These are phyloP conservation scores for Aphyosemion australe DNA, from an alignment of 2,113 vertebrate species.

Conservation along the genomic window DNA sequence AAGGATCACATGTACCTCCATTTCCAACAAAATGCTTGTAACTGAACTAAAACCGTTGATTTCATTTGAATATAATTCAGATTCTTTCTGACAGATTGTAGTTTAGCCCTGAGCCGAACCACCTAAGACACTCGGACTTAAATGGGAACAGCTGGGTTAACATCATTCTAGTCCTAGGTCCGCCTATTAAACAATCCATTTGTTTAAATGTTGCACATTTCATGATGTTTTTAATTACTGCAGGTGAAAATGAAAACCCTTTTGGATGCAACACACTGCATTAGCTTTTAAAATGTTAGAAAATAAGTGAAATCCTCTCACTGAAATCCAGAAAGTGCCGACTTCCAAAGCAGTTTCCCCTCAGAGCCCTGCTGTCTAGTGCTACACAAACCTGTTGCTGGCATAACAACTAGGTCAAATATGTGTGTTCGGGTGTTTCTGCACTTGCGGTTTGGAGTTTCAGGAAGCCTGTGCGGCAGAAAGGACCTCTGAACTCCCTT, in stretches of 20 bases:
- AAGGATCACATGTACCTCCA: background rate
- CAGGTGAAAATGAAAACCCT: background rate
- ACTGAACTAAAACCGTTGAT: background rate
- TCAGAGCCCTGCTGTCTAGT: constrained; percentile 16
- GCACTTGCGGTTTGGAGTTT: constrained; percentile 33
- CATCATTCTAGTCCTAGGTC: background rate
- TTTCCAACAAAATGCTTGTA: background rate
- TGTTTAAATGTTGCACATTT: background rate
- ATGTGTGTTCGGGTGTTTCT: constrained; percentile 11
- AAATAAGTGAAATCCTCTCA: constrained; percentile 19
- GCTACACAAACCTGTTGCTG: constrained; percentile 37
- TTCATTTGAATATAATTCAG: background rate
- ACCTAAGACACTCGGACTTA: background rate
- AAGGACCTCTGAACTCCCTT: constrained; percentile 32
- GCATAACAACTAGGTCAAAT: constrained; percentile 63
- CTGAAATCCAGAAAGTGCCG: constrained; percentile 14
- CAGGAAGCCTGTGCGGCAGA: constrained; percentile 15
- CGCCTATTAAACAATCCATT: background rate
- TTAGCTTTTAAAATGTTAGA: background rate
- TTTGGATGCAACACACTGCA: constrained; percentile 4
- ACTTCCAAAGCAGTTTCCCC: background rate
- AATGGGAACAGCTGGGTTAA: background rate
- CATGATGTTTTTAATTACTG: background rate
- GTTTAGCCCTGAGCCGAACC: background rate
- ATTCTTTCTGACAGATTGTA: background rate